Evolutionary conservation across 2,797 vertebrate species (phyloP), one percentile per base, ranked within the genome.

Genomic region (Neosilurus hyrtlii): DNA sequence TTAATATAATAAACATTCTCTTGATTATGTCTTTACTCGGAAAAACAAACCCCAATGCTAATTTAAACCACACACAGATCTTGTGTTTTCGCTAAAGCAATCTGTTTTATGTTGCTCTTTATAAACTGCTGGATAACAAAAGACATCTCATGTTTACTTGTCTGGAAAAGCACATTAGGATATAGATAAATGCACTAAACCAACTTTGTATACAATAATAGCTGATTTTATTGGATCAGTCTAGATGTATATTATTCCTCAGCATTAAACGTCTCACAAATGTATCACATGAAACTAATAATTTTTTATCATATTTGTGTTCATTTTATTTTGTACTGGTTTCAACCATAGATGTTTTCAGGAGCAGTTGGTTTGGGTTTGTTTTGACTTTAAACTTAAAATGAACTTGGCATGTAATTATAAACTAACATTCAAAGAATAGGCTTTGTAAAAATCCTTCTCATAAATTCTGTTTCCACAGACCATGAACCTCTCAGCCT

Each of bases 401-500:
- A 59, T 75, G 73, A 75, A 75, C 56, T 75, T 75, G 54, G 18
- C 5, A 2, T 57, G 52, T 57, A 74, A 74, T 56, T 56, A 75
- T 75, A 61, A 61, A 56, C 30, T 22, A 57, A n/a, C 35, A 61
- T 43, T 37, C 1, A 20, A 43, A 61, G 52, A 76, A 73, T 10
- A 30, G 71, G 1, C 15, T 56, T 16, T 26, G 8, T 20, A 74
- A 77, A 76, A 62, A 77, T 62, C n/a, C 12, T 16, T n/a, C 57
- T 62, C 35, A 49, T 49, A 77, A 61, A 75, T 59, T 72, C 51
- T 83, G 52, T 65, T 71, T 81, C 61, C 61, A 61, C 76, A 82
- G 84, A 59, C 82, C 70, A 73, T 68, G 74, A 51, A 59, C 63
- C 54, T 68, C 65, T 83, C n/a, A 59, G 77, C 51, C 22, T 66